Base-by-base conservation (phyloP, 2,888 invertebrate genomes). In the Xestoiulus laeticollis region DNA sequence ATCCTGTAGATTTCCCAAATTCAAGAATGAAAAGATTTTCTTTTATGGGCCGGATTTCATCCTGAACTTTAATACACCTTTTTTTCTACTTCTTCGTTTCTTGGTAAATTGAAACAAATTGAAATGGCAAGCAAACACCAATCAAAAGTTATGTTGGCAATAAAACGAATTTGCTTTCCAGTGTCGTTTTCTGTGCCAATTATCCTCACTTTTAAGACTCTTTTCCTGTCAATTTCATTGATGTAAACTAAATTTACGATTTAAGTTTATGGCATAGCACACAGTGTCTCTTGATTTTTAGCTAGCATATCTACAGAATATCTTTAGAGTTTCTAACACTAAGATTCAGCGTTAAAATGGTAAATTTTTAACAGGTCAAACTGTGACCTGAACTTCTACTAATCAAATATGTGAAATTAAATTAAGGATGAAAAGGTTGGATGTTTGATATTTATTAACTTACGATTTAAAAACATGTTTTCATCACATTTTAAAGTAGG, bases 131-230 rank as follows among this genome's bases (percentile, higher is more conserved):
- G 78, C 78, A 30, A 78, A 5, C 30, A 5, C 78, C 14, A 3
- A 30, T 30, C 6, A 30, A 78, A 78, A 78, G 78, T 78, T 78
- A 78, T 78, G 30, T 78, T 14, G 14, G 30, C 22, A 78, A 0
- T 78, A 78, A 78, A 78, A 30, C 78, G 78, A 78, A 78, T 78
- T 78, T 78, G 78, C 78, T 78, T 78, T 30, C 30, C 14, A 78
- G 1, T 78, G 26, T 30, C 22, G 30, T 30, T 78, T 78, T 30
- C 78, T 78, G 10, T 78, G 78, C 78, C 78, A 30, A 78, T 78
- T 78, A 78, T 78, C 30, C 78, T 14, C 78, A 30, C 30, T 78
- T 78, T 78, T 78, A 78, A 78, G 30, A 14, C 22, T 14, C 22
- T 30, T 78, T 78, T 30, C 68, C 26, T 78, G 30, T 78, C 78